Base-by-base conservation (phyloP, 2,888 invertebrate genomes). In the Malthinus flaveolus region DNA sequence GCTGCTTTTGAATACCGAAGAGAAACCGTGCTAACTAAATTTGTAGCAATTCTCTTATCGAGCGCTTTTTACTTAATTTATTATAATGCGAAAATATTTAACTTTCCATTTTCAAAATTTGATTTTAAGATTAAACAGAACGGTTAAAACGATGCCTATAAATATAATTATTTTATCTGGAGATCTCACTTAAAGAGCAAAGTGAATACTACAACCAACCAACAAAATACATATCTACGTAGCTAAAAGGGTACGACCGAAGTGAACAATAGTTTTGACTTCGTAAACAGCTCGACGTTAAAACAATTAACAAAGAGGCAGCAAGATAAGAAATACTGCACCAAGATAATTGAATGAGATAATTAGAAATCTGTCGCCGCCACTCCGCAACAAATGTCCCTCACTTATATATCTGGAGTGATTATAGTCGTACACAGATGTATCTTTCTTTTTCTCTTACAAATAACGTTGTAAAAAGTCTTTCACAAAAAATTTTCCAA, bases 321-420 rank as follows among this genome's bases (percentile, higher is more conserved):
- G 49, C 37, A 52, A 39, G 60, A 60, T 59, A 62, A 62, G 62
- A 59, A 62, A 62, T 54, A 49, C 59, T 47, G 53, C 54, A 49
- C 56, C 49, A 56, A 59, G 59, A 62, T 62, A 62, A 62, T 59
- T 59, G 59, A 59, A 62, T 55, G 56, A 62, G 59, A 62, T 62
- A 62, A 62, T 62, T 62, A 62, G 62, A 62, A 62, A 62, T 62
- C 62, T 62, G 62, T 62, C 59, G 59, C 56, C 56, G 56, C 56
- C 62, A 59, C 59, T 46, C 62, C 62, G 62, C 62, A 59, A 62
- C 62, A 58, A 61, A 61, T 58, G 58, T 58, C 59, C 62, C 56
- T 52, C 53, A 56, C 59, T 59, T 56, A 56, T 62, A 52, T 59
- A 62, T 59, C 62, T 49, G 46, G 9, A 31, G 50, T 56, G 59